Base-by-base conservation (phyloP, 2,113 vertebrate genomes). In the Oostethus manadensis region DNA sequence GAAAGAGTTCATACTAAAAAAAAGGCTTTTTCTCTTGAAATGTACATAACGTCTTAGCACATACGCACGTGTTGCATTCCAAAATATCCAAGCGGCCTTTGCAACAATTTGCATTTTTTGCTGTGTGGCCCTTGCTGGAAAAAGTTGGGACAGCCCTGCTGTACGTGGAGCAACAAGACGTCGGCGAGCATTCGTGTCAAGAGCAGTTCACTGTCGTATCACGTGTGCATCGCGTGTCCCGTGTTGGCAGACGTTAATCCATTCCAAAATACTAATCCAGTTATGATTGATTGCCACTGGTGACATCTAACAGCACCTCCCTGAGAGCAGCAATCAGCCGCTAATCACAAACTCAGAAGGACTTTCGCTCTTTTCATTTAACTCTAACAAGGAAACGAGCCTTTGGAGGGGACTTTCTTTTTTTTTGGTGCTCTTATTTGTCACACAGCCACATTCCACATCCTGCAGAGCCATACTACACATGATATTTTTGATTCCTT, bases 321-420 rank as follows among this genome's bases (percentile, higher is more conserved):
- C 18, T 21, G 18, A 58, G 26, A 50, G 44, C 20, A 63, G 53
- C 60, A 64, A 60, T 70, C 18, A 48, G 3, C 16, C 8, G 38
- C 43, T 38, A 21, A 48, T n/a, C 21, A 8, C 35, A 50, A 18
- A 35, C 45, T 58, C 42, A 15, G 66, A 59, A n/a, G 48, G 14
- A 69, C 55, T 62, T 45, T 46, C 56, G 54, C 54, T 70, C 46
- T 62, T 72, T 74, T 77, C 66, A 77, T 68, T 74, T 55, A 23
- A 4, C 50, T 63, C 51, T 58, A 63, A 72, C 70, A 29, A 67
- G 45, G 35, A 73, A 54, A 38, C n/a, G 50, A 59, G 48, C 44
- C 60, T 56, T 42, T 22, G 22, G 44, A 67, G 63, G n/a, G 29
- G 7, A 33, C 10, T 17, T 51, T n/a, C n/a, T n/a, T n/a, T n/a